Evolutionary conservation across 2,888 invertebrate genomes (phyloP).

Genomic region (Opisthograptis luteolata): DNA sequence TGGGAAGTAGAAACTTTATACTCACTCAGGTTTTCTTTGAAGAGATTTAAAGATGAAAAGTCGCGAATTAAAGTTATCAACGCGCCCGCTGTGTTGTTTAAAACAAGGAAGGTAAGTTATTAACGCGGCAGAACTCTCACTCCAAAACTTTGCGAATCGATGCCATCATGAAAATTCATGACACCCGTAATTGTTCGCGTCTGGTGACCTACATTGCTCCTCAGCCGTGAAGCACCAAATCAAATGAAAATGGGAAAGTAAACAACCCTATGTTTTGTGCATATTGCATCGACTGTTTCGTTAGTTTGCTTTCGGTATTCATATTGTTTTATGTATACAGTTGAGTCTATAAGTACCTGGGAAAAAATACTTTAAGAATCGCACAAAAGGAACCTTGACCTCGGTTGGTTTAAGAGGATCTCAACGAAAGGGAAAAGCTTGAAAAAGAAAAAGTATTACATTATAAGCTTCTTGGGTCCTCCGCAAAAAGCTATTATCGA

Average conservation of each 20-base stretch:
- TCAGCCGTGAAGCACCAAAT: slow-evolving; percentile 48
- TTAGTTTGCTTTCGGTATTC: slow-evolving; percentile 25
- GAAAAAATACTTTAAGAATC: slow-evolving; percentile 7
- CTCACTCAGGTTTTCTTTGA: slow-evolving; percentile 1
- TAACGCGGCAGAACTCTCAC: slow-evolving; percentile 23
- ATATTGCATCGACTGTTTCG: slow-evolving; percentile 35
- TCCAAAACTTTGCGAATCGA: slow-evolving; percentile 34
- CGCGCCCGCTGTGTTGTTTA: slow-evolving; percentile 19
- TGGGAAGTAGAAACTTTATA: not conserved
- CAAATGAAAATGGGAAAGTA: slow-evolving; percentile 42
- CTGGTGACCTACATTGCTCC: slow-evolving; percentile 52
- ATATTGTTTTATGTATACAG: slow-evolving; percentile 14
- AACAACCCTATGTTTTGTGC: slow-evolving; percentile 45
- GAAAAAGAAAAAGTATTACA: slow-evolving; percentile 36
- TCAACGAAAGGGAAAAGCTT: slow-evolving; percentile 35
- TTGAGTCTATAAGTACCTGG: slow-evolving; percentile 1
- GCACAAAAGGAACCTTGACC: slow-evolving; percentile 16
- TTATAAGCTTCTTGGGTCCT: slow-evolving; percentile 39
- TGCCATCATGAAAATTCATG: slow-evolving; percentile 38
- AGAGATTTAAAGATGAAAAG: slow-evolving; percentile 12
- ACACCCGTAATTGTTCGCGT: slow-evolving; percentile 46
- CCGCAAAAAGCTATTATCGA: slow-evolving; percentile 39
- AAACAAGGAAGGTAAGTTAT: slow-evolving; percentile 25
- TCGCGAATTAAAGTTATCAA: slow-evolving; percentile 8
- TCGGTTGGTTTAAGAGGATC: slow-evolving; percentile 11